Percentiles rank a stretch among this genome's conserved stretches.
phyloP scores from a whole-genome alignment of 2,888 invertebrate species.

The Ligdia adustata region DNA sequence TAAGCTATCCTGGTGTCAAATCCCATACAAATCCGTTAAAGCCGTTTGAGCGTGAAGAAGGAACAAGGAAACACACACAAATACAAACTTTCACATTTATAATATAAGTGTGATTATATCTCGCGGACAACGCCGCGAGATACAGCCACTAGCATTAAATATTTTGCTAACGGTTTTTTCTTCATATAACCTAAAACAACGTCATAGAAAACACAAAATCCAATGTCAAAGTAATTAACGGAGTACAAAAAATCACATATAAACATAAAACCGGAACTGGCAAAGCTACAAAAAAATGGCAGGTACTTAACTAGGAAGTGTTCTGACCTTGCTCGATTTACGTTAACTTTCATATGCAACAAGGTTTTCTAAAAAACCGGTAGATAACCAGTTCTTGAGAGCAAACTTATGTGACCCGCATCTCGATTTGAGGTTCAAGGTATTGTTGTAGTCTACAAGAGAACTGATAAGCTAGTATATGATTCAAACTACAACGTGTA shows the following conservation, averaged over 20 bases:
- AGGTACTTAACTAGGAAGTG: conserved; percentile 41
- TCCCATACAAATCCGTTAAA: no score
- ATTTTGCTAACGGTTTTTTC: no score
- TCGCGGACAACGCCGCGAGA: no score
- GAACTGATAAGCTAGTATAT: no score
- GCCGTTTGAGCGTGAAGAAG: no score
- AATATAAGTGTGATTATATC: no score
- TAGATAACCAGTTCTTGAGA: conserved; percentile 13
- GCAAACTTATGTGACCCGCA: conserved; percentile 15
- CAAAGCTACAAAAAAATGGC: conserved; percentile 39
- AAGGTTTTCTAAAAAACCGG: conserved; percentile 30
- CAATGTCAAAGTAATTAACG: conserved; percentile 18
- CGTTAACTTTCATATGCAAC: conserved; percentile 43
- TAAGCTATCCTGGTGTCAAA: no score
- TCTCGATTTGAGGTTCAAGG: conserved; percentile 10
- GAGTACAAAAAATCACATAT: conserved; percentile 12
- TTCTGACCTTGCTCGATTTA: conserved; percentile 44
- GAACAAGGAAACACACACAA: no score
- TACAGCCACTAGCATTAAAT: no score
- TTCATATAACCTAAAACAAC: no score
- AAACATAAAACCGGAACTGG: conserved; percentile 17
- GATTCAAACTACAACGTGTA: no score
- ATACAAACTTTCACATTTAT: no score
- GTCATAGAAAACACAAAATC: not conserved
- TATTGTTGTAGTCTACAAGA: conserved; percentile 3